Percentiles rank a stretch among this genome's conserved stretches.
Conservation (phyloP, 2,797 vertebrate species). For the Poliocrania exsul region DNA sequence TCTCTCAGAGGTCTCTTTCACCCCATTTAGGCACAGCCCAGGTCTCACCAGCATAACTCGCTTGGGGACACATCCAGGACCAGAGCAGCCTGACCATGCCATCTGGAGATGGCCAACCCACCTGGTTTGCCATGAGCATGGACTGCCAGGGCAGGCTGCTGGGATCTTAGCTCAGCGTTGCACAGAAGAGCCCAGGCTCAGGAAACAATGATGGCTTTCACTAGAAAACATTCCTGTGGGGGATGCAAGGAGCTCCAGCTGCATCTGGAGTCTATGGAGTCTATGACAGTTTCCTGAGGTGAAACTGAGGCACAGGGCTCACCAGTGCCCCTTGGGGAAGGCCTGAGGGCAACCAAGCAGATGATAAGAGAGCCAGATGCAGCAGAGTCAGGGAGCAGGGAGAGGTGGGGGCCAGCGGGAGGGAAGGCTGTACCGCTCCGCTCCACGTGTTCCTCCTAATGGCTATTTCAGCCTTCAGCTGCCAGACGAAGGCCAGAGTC, state of each 20-base stretch:
- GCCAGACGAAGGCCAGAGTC: constrained; percentile 60
- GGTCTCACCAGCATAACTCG: fast-evolving
- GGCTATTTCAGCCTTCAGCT: constrained; percentile 58
- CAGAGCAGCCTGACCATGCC: not conserved
- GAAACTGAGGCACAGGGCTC: not conserved
- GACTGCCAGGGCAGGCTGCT: not conserved
- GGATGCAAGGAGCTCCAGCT: not conserved
- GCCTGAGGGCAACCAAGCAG: not conserved
- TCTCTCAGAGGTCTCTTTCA: not conserved
- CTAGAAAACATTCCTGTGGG: not conserved
- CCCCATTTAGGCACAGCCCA: not conserved
- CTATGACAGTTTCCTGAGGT: not conserved
- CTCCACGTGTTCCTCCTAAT: not conserved
- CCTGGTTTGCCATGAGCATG: fast-evolving
- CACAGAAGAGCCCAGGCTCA: not conserved
- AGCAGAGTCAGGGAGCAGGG: not conserved
- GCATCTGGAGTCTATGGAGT: not conserved
- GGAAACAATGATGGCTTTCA: not conserved
- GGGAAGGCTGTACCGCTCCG: not conserved
- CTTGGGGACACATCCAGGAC: fast-evolving
- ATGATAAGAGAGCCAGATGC: not conserved
- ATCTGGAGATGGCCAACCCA: not conserved
- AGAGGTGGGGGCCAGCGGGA: not conserved
- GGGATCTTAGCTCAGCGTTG: not conserved
- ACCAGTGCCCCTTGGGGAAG: fast-evolving